A percentile compares a stretch with the other conserved stretches of the same genome.
Conservation (phyloP, 2,888 invertebrate species). For the Brenthis daphne region DNA sequence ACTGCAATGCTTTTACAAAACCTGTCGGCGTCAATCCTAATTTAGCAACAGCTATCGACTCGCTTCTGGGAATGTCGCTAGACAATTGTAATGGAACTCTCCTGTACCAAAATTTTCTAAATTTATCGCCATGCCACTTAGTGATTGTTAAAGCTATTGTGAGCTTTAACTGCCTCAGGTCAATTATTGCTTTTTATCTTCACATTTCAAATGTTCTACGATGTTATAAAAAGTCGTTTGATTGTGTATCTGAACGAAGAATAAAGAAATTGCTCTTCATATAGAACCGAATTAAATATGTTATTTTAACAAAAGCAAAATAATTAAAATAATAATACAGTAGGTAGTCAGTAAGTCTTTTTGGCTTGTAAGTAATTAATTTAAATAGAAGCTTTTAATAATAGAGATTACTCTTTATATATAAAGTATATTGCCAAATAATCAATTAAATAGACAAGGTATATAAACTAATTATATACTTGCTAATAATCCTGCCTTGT, state of each 20-base stretch:
- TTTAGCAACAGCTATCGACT: conserved; percentile 74
- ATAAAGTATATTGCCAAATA: not conserved
- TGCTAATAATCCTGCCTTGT: not conserved
- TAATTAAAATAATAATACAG: no score
- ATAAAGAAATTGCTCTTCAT: no score
- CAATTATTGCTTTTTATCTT: no score
- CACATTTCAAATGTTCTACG: no score
- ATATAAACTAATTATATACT: not conserved
- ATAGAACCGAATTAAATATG: no score
- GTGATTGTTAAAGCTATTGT: conserved; percentile 15
- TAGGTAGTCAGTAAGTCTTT: no score
- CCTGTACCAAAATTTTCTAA: conserved; percentile 52
- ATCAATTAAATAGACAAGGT: not conserved
- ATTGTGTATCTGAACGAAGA: no score
- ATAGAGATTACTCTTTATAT: no score
- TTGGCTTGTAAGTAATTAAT: no score
- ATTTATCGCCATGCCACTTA: conserved; percentile 27
- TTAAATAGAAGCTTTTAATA: no score
- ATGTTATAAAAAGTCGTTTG: no score
- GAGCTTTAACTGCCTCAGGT: not conserved
- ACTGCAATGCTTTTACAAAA: conserved; percentile 83
- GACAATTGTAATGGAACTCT: conserved; percentile 78
- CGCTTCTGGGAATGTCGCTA: conserved; percentile 78
- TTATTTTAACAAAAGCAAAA: no score
- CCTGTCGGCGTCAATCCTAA: conserved; percentile 81